Evolutionary conservation across 2,888 invertebrate species (phyloP).

Genomic region (Agrochola circellaris): DNA sequence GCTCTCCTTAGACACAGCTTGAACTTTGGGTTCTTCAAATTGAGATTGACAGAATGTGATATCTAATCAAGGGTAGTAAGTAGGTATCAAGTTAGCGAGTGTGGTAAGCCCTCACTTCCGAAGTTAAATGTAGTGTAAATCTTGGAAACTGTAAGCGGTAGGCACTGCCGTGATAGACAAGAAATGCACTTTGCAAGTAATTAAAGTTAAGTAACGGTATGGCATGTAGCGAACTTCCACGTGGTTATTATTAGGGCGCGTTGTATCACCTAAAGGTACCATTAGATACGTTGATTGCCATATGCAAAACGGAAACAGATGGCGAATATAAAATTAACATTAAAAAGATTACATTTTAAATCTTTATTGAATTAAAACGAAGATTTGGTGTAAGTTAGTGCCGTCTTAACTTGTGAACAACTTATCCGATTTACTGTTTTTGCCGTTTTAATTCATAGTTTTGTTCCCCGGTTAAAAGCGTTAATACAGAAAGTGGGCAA

Average conservation of each 20-base stretch:
- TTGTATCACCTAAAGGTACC: not conserved
- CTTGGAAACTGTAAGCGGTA: conserved; percentile 30
- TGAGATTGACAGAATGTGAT: conserved; percentile 13
- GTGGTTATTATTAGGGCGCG: conserved; percentile 15
- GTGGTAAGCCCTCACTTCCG: not conserved
- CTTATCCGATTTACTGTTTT: not conserved
- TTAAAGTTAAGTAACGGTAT: conserved; percentile 34
- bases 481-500: too few relatives aligned
- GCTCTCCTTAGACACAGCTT: not conserved
- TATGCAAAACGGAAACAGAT: not conserved
- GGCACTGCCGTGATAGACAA: conserved; percentile 23
- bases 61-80: conserved; percentile 20
- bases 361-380: not conserved
- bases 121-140: conserved; percentile 29
- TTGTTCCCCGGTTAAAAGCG: not conserved
- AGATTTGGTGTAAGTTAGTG: not conserved
- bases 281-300: not conserved
- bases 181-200: conserved; percentile 50
- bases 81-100: not conserved
- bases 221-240: conserved; percentile 1
- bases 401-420: not conserved
- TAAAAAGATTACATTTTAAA: not conserved
- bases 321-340: not conserved
- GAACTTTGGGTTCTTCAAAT: conserved; percentile 6
- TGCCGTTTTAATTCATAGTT: not conserved